These are phyloP conservation scores for Geotrupes spiniger DNA, from an alignment of 2,888 invertebrate species.

Conservation along the genomic window DNA sequence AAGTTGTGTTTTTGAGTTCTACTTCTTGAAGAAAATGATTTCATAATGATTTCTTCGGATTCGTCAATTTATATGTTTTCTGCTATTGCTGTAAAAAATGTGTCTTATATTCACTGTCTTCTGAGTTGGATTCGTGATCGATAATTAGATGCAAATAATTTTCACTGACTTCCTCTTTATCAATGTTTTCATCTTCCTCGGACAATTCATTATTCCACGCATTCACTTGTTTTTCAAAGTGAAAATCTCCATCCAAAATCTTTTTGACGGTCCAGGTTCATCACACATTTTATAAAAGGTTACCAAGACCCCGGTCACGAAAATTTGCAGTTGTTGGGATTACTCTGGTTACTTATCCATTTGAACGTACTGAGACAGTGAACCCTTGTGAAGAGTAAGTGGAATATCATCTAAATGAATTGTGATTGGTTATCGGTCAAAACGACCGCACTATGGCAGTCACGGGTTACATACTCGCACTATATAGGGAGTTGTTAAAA, in stretches of 20 bases:
- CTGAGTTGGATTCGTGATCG: not conserved
- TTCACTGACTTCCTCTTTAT: slow-evolving; percentile 1
- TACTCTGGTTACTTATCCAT: too few relatives aligned
- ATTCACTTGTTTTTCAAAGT: not conserved
- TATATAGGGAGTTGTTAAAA: too few relatives aligned
- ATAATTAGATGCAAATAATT: not conserved
- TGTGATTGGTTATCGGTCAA: too few relatives aligned
- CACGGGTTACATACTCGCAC: too few relatives aligned
- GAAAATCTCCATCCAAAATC: not conserved
- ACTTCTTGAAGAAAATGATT: too few relatives aligned
- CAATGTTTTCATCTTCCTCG: slow-evolving; percentile 2
- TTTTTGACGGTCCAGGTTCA: slow-evolving; percentile 8
- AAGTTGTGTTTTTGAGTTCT: slow-evolving; percentile 7
- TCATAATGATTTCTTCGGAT: not conserved
- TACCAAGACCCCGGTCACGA: too few relatives aligned
- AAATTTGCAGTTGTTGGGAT: too few relatives aligned
- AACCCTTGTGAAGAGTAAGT: too few relatives aligned
- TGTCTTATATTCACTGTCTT: not conserved
- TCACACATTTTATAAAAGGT: not conserved
- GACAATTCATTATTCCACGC: not conserved
- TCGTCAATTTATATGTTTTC: not conserved
- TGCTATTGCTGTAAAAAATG: not conserved
- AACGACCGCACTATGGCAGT: too few relatives aligned
- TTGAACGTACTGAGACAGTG: too few relatives aligned
- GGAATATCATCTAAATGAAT: too few relatives aligned